Evolutionary conservation across 1,140 invertebrate species (phyloP), one percentile per base, ranked within the genome.

Genomic region (Lepidurus apus): DNA sequence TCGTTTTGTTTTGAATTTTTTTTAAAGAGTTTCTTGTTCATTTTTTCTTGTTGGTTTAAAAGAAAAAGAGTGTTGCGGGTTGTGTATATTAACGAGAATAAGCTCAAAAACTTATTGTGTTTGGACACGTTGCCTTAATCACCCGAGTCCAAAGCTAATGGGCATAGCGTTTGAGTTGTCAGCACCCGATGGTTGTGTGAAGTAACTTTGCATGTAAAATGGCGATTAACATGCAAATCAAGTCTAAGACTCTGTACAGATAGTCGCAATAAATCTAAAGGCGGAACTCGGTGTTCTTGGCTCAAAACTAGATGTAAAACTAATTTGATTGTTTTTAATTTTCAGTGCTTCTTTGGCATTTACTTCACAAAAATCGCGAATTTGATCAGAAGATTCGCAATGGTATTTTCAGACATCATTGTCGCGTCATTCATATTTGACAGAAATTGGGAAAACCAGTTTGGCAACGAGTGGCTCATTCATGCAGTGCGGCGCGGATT

Each of bases 21-120:
- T 65, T 65, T 65, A 13, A 65, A 13, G 6, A 65, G 21, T 11
- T n/a, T 10, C 21, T 65, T 65, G 6, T 7, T 65, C n/a, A n/a
- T 65, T 65, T 65, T 65, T 65, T 65, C n/a, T 65, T 10, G 45
- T 17, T 47, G 13, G 34, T 65, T 65, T 65, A 21, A 65, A 17
- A 17, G 17, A 65, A 65, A 65, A 65, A 65, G 21, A 17, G 53
- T 65, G 21, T 65, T 1, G 21, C 53, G 53, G 21, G 53, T 65
- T 13, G 53, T 21, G 53, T 65, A 65, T 21, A 17, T 65, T 65
- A 65, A 65, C 53, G 53, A 65, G 53, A 65, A 65, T 17, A 65
- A 65, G 53, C 53, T 65, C 53, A 65, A 65, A 65, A 65, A 65
- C 53, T 65, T 65, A n/a, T n/a, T 65, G 53, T 65, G 53, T 65